Percentiles rank a stretch among this genome's conserved stretches.
These are phyloP conservation scores for Sminthopsis crassicaudata DNA, from an alignment of 2,113 vertebrate species.

Conservation along the genomic window DNA sequence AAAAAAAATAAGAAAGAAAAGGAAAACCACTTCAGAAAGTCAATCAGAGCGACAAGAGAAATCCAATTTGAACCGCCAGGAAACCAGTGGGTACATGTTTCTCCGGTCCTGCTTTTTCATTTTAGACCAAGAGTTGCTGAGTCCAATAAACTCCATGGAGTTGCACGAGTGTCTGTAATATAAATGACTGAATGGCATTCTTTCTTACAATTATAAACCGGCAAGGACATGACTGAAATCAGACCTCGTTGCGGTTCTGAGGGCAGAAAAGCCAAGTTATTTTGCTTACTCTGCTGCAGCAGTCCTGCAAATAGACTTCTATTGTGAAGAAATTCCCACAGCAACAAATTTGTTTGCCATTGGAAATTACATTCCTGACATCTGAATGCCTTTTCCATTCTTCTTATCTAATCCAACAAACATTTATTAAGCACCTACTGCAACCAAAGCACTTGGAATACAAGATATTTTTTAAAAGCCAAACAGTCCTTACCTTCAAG, in stretches of 20 bases:
- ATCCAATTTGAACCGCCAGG: constrained; percentile 36
- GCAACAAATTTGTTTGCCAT: constrained; percentile 21
- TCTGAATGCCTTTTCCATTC: constrained; percentile 23
- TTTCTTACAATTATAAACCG: constrained; percentile 46
- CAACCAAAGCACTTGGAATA: neutral
- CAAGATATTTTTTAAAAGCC: neutral
- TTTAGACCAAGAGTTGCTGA: constrained; percentile 30
- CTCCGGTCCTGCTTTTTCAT: constrained; percentile 4
- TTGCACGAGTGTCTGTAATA: constrained; percentile 17
- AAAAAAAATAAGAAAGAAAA: constrained; percentile 38
- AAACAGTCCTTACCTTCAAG: neutral
- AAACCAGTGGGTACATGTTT: constrained; percentile 31
- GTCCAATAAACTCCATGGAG: neutral
- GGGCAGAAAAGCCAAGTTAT: constrained; percentile 45
- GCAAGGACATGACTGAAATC: constrained; percentile 39
- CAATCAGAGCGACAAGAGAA: constrained; percentile 1
- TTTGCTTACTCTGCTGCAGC: constrained; percentile 33
- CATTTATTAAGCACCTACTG: neutral
- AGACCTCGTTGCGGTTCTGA: constrained; percentile 31
- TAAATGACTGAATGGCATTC: constrained; percentile 26
- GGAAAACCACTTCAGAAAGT: constrained; percentile 36
- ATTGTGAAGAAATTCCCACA: neutral
- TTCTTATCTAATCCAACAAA: constrained; percentile 18
- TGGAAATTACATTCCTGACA: constrained; percentile 30
- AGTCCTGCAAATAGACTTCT: constrained; percentile 22